A percentile compares a stretch with the other conserved stretches of the same genome.
Conservation (phyloP, 2,113 vertebrate species). For the Oreochromis niloticus region DNA sequence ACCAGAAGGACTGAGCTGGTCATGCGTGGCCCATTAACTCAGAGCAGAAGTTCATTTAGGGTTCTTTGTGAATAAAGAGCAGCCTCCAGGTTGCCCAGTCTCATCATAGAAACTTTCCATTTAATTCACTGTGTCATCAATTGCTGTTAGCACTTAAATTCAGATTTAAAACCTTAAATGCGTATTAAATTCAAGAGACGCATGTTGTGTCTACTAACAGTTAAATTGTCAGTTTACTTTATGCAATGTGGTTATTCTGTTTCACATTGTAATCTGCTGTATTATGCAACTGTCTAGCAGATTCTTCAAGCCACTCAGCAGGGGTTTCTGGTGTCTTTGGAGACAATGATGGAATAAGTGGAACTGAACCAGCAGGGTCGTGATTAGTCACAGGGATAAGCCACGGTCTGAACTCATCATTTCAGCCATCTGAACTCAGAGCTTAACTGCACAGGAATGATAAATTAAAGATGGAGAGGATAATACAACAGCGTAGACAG, state of each 20-base stretch:
- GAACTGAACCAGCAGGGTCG: background rate
- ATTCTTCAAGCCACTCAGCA: background rate
- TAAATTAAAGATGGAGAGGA: background rate
- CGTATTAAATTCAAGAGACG: background rate
- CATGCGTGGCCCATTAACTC: slow-evolving; percentile 4
- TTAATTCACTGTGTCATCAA: background rate
- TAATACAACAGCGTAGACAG: background rate
- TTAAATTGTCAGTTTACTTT: background rate
- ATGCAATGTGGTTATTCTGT: background rate
- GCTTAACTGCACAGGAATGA: background rate
- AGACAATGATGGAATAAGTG: slow-evolving; percentile 37
- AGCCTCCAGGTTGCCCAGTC: background rate
- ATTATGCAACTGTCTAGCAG: slow-evolving; percentile 14
- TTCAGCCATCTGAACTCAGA: background rate
- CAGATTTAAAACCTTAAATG: background rate
- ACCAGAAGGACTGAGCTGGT: slow-evolving; percentile 12
- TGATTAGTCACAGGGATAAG: slow-evolving; percentile 38
- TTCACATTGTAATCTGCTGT: background rate
- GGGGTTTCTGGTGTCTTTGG: slow-evolving; percentile 2
- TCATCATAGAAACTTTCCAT: background rate
- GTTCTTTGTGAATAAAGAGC: background rate
- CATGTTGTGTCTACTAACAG: background rate
- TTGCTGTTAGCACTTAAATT: background rate
- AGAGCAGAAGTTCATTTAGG: slow-evolving; percentile 18
- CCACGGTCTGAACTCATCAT: slow-evolving; percentile 4